Base-by-base conservation (phyloP, 2,113 vertebrate genomes). In the Podarcis muralis region DNA sequence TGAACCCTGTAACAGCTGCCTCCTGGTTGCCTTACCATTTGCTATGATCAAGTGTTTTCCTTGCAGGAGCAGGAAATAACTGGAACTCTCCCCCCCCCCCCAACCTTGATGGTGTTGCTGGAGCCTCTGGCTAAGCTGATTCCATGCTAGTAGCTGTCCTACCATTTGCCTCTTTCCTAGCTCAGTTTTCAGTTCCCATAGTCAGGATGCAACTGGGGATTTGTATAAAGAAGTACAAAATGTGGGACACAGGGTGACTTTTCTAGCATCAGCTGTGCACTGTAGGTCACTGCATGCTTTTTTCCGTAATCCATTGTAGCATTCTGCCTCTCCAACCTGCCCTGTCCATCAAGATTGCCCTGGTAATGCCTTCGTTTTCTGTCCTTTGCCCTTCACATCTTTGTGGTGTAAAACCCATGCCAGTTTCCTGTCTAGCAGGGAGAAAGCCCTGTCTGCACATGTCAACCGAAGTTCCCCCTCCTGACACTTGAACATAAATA, bases 241-340 rank as follows among this genome's bases (percentile, higher is more conserved):
- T 53, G 16, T 84, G 35, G 87, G 37, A 20, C 59, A 23, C 5
- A 23, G 83, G 71, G 59, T 84, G 88, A 27, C 87, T 40, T 30
- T 43, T 43, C 86, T 0, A 7, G 6, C 30, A 77, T 68, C 81
- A 88, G 40, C 72, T 76, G 59, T 48, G 59, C 43, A 66, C 40
- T 30, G 0, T 0, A 22, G 83, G 62, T 88, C 90, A 92, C 87
- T 92, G 91, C 16, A 4, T 76, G 13, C 30, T 0, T 59, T 83
- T 43, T 84, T 86, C 91, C 37, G 79, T 93, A 94, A 93, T 0
- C 37, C 22, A 87, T 89, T 89, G 83, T 88, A 91, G 81, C 71
- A 87, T 88, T 77, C 66, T 65, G 9, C 43, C 43, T 85, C 43
- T 20, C 15, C 71, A 6, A 11, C 30, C 69, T 82, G 72, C 5